These are phyloP conservation scores for Stichopus chloronotus DNA, from an alignment of 35 echinoderm and acorn worm species.

Conservation along the genomic window DNA sequence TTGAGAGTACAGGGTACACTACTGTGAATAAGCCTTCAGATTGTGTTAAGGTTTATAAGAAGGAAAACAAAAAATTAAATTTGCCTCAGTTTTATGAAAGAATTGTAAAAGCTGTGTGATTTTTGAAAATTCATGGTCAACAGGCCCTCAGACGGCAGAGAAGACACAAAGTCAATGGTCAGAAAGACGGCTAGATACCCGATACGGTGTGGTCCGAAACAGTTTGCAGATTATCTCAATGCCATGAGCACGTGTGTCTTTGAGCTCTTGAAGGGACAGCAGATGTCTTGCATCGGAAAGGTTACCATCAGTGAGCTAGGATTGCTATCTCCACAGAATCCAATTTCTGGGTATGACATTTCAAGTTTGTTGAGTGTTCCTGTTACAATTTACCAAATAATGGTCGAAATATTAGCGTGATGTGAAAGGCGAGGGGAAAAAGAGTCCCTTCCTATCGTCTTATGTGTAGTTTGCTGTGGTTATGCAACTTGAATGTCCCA, in stretches of 20 bases:
- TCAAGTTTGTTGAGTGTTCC: not conserved
- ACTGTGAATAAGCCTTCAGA: too few relatives aligned
- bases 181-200: conserved; percentile 85
- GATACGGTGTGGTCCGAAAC: conserved; percentile 95
- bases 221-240: conserved; percentile 93
- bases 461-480: too few relatives aligned
- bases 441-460: too few relatives aligned
- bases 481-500: too few relatives aligned
- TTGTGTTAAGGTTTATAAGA: too few relatives aligned
- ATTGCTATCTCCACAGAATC: conserved; percentile 73
- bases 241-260: conserved; percentile 86
- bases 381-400: not conserved
- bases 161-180: conserved; percentile 66
- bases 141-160: conserved; percentile 90
- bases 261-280: conserved; percentile 73
- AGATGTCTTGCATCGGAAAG: conserved; percentile 71
- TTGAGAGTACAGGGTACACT: too few relatives aligned
- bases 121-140: not conserved
- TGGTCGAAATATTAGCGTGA: too few relatives aligned
- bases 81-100: too few relatives aligned
- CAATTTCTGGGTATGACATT: conserved; percentile 85
- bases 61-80: too few relatives aligned
- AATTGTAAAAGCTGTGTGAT: too few relatives aligned
- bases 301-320: conserved; percentile 90
- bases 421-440: too few relatives aligned